phyloP scores from a whole-genome alignment of 2,888 invertebrate genomes.

The Rapana venosa region DNA sequence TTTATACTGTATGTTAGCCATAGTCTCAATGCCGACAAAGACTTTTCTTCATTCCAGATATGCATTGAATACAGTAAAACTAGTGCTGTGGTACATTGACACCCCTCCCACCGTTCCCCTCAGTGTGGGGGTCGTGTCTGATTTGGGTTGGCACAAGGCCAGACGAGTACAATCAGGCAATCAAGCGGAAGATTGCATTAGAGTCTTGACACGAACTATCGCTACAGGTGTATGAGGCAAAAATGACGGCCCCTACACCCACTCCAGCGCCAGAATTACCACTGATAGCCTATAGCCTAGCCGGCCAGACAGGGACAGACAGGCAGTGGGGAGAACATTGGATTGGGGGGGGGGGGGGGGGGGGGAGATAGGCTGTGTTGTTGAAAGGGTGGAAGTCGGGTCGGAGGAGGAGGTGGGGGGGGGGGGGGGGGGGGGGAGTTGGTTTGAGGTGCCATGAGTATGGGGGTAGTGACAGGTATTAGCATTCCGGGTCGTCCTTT shows the following conservation, averaged over 20 bases:
- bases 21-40: no score
- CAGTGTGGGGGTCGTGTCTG: not conserved
- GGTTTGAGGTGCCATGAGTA: not conserved
- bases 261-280: not conserved
- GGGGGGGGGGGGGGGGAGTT: not conserved
- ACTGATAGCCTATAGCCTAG: not conserved
- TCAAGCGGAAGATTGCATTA: slow-evolving; percentile 24
- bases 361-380: not conserved
- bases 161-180: not conserved
- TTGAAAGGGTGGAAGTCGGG: not conserved
- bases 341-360: not conserved
- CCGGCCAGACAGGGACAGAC: not conserved
- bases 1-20: no score
- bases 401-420: no score
- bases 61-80: not conserved
- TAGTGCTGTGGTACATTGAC: not conserved
- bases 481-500: not conserved
- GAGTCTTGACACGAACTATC: not conserved
- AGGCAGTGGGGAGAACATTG: no score
- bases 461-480: slow-evolving; percentile 6
- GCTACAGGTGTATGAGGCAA: not conserved
- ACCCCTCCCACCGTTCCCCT: not conserved
- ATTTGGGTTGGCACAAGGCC: not conserved
- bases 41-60: no score
- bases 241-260: not conserved